Evolutionary conservation across 2,888 invertebrate species (phyloP), one percentile per base, ranked within the genome.

Genomic region (Actias luna): DNA sequence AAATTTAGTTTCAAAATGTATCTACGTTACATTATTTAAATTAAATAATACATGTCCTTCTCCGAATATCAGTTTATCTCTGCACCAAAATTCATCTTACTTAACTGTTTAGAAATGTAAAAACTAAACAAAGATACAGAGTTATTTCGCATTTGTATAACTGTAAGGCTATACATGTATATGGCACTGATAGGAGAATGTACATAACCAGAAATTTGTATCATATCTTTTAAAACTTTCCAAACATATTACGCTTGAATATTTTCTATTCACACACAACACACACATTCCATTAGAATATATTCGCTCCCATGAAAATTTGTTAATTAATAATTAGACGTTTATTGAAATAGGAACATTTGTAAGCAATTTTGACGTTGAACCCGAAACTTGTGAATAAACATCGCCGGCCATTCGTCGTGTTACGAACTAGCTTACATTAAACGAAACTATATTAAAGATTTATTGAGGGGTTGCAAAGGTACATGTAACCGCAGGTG

Each of bases 401-500:
- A 80, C 85, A 88, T 86, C 85, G 84, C 73, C 68, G 74, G 76
- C 71, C 76, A 77, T 77, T 76, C 74, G 71, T 67, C 70, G 79
- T 85, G 83, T 87, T 82, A 72, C 77, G 79, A 86, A 87, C 83
- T 88, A 88, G 82, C 80, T 82, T 74, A 80, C 84, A 88, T 90
- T 92, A 91, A 91, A 89, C 83, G 88, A 87, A 90, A 88, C 82
- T 85, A 77, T 87, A 89, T 92, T 87, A 92, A 92, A 89, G 84
- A 92, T 92, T 89, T 90, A 92, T 74, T 66, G 80, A 77, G 87
- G 87, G 87, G 89, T 88, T 89, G 90, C 89, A 90, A 89, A 88
- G 87, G 90, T 91, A 88, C 88, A 87, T 87, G 84, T 87, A 84
- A 90, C 92, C 91, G 83, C 90, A 88, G 85, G 85, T 86, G 82